phyloP scores from a whole-genome alignment of 2,113 vertebrate genomes.

The Anser cygnoides region DNA sequence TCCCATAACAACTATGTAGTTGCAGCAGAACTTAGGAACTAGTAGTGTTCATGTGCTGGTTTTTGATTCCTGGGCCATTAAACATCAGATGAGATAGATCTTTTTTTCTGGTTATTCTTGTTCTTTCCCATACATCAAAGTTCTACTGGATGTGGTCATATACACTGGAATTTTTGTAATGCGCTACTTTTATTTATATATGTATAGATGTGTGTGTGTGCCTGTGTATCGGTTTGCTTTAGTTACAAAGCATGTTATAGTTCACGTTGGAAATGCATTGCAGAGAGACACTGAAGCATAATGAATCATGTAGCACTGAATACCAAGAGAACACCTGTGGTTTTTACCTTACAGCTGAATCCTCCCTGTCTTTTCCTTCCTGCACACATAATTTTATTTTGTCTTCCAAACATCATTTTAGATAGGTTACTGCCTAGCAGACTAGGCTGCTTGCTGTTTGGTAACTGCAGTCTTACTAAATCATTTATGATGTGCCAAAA shows the following conservation, averaged over 20 bases:
- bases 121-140: not conserved
- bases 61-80: not conserved
- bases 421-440: not conserved
- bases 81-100: not conserved
- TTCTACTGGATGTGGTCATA: not conserved
- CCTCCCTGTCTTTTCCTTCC: not conserved
- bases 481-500: conserved; percentile 24
- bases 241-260: not conserved
- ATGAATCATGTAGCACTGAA: not conserved
- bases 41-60: not conserved
- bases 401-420: conserved; percentile 3
- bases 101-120: not conserved
- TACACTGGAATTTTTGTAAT: not conserved
- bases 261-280: not conserved
- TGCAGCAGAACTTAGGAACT: not conserved
- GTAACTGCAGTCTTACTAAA: conserved; percentile 21
- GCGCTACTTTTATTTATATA: not conserved
- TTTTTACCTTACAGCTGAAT: not conserved
- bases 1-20: not conserved
- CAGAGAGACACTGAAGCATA: not conserved
- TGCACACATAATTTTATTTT: not conserved
- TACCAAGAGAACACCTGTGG: not conserved
- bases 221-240: not conserved
- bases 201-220: accelerated
- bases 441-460: not conserved